These are phyloP conservation scores for Tenrec ecaudatus DNA, from an alignment of 2,113 vertebrate genomes.

Conservation along the genomic window DNA sequence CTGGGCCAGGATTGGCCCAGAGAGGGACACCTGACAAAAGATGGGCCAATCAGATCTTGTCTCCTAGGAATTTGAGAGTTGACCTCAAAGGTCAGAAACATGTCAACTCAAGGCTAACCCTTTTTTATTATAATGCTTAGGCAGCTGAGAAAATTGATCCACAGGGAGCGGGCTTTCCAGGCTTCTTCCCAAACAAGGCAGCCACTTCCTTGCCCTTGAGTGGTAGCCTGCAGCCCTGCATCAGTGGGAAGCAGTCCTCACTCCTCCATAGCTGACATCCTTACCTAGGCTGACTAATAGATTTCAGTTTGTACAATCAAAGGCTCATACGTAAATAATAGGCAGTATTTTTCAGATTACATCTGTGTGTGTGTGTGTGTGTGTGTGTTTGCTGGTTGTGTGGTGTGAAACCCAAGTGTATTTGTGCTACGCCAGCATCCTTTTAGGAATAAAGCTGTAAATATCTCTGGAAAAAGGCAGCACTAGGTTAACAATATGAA, in stretches of 20 bases:
- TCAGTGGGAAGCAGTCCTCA: too few relatives aligned
- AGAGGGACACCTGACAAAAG: background rate
- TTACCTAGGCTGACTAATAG: background rate
- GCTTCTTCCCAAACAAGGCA: background rate
- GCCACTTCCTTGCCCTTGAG: background rate
- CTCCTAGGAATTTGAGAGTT: background rate
- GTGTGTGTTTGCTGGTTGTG: background rate
- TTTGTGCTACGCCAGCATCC: background rate
- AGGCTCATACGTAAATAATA: background rate
- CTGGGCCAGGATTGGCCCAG: too few relatives aligned
- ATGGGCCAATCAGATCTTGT: background rate
- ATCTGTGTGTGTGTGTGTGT: background rate
- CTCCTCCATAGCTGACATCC: background rate
- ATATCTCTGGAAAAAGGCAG: background rate
- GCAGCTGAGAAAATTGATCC: background rate
- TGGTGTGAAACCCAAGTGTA: background rate
- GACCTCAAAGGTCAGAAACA: background rate
- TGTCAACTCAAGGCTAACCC: background rate
- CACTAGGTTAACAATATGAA: background rate
- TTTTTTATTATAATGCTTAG: background rate
- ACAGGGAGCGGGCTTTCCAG: background rate
- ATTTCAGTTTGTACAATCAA: background rate
- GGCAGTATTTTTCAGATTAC: background rate
- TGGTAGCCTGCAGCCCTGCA: fast-evolving
- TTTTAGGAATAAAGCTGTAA: slow-evolving; percentile 8